Conservation (phyloP, 2,888 invertebrate genomes). For the Tetramorium bicarinatum region DNA sequence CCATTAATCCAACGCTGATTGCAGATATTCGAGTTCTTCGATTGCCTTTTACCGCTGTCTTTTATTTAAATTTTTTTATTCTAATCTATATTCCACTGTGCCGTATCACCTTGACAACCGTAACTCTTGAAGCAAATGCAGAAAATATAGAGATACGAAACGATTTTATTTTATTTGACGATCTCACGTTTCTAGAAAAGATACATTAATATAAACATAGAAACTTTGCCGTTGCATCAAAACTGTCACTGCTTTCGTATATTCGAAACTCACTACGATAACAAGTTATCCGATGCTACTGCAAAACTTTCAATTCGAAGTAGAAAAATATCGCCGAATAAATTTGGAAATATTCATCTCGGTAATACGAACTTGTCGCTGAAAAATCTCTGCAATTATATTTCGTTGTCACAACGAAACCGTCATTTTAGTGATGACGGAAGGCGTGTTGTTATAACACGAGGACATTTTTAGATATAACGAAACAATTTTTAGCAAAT, state of each 20-base stretch:
- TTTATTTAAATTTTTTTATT: background rate
- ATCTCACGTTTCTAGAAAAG: background rate
- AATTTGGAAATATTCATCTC: background rate
- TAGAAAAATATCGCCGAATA: slow-evolving; percentile 1
- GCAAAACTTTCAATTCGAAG: background rate
- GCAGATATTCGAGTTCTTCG: background rate
- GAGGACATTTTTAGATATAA: background rate
- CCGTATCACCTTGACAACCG: background rate
- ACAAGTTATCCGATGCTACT: background rate
- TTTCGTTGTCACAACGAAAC: background rate
- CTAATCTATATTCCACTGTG: background rate
- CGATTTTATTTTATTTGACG: background rate
- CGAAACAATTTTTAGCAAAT: background rate
- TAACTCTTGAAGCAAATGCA: background rate
- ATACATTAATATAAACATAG: background rate
- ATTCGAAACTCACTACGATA: background rate
- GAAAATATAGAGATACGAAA: background rate
- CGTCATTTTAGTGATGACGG: background rate
- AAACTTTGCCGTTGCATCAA: background rate
- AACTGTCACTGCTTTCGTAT: background rate
- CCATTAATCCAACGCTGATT: slow-evolving; percentile 12
- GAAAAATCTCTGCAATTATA: slow-evolving; percentile 1
- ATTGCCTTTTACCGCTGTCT: background rate
- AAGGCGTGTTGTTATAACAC: too few species aligned
- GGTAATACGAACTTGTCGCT: background rate